Base-by-base conservation (phyloP, 2,888 invertebrate species). In the Coenonympha glycerion region DNA sequence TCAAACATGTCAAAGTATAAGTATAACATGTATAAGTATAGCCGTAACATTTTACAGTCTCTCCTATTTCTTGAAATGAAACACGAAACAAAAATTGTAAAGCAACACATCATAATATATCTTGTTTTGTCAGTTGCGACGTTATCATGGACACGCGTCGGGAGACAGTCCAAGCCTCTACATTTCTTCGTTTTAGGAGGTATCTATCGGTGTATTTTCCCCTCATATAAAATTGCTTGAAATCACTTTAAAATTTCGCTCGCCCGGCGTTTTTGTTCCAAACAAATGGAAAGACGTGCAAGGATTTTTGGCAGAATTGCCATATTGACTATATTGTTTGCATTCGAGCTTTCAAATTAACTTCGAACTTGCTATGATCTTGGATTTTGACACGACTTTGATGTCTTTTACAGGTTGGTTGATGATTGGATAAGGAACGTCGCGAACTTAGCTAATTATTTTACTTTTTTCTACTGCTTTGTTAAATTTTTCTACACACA, bases 101-200 rank as follows among this genome's bases (percentile, higher is more conserved):
- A 41, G 6, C 11, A 28, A 41, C 16, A 30, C 16, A 26, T 26
- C 16, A 30, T 16, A 26, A 16, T 16, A 16, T 26, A 11, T 28
- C 15, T 6, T 19, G 28, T 50, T 50, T 53, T 47, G 33, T 40
- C 41, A 41, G 18, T 9, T 46, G 16, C 30, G 55, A 55, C 55
- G 55, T 55, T 55, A 55, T 55, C 55, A 46, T 6, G 45, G 58
- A 55, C 57, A 45, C 47, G 50, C 44, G 48, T 33, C 53, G 58
- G 58, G 58, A 59, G 54, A 37, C 37, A 19, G 50, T 53, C 58
- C 58, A 59, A 58, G 44, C 46, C 13, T 41, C 47, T 26, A 49
- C 58, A 42, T 45, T 52, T 58, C 53, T 41, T 21, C 48, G 46
- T 48, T 46, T 48, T 49, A 53, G 51, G 52, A 47, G 33, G 47